Evolutionary conservation across 2,888 invertebrate species (phyloP), one percentile per base, ranked within the genome.

Genomic region (Leptogaster cylindrica): DNA sequence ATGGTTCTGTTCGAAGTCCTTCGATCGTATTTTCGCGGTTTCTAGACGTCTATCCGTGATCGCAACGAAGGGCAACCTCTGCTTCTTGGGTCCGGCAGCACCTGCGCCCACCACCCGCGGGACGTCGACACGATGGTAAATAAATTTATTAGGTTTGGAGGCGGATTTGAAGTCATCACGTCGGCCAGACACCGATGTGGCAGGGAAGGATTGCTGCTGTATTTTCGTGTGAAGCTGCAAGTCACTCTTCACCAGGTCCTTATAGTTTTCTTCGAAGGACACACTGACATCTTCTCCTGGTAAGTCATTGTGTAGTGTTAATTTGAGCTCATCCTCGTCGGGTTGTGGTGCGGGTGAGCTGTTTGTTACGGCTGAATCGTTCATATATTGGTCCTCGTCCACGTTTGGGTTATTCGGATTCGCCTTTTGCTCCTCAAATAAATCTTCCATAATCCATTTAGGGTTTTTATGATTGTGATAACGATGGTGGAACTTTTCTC

Each of bases 1-100:
- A 63, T 63, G 46, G 41, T 41, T 41, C 39, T 41, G 77, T 76
- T 79, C 78, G 73, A 77, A 78, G 74, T 80, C 77, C 72, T 77
- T 77, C 71, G 76, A 77, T 55, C 68, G 44, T 72, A 75, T 78
- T 70, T 76, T 76, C 16, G 77, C 73, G 58, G 75, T 77, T 67
- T 79, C 80, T 64, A 80, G 73, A n/a, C 80, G 77, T 25, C 79
- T 76, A 71, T 80, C 81, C 64, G 80, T 80, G 68, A 80, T 80
- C 69, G 80, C 80, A 65, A 80, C 80, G 72, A 80, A 80, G 2
- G 80, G 80, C 67, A 80, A 71, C 20, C 79, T 76, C 71, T 80
- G 80, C 70, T 80, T 80, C 14, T 76, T 78, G 48, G 52, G 33
- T 8, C 67, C 69, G 1, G 65, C 67, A n/a, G 50, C 39, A 18